phyloP scores from a whole-genome alignment of 2,113 vertebrate species.

The Oceanodroma tethys region DNA sequence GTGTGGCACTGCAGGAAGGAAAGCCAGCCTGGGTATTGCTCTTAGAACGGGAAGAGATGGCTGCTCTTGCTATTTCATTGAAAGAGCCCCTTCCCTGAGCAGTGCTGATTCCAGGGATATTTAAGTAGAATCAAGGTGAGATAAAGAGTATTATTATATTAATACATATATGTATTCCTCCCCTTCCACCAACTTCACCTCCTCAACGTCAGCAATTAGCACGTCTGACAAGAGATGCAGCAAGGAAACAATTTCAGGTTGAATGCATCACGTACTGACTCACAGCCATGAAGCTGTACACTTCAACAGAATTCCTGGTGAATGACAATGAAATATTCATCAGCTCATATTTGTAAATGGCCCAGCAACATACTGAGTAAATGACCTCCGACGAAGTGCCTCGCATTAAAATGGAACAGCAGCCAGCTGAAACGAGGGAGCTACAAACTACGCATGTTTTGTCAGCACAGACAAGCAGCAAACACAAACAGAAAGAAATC shows the following conservation, averaged over 20 bases:
- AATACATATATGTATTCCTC: neutral
- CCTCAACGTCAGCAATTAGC: neutral
- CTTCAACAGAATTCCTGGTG: conserved; percentile 51
- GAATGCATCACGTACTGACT: neutral
- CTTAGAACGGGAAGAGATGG: neutral
- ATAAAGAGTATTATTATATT: neutral
- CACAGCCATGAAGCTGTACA: conserved; percentile 6
- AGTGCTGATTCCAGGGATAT: neutral
- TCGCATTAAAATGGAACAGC: conserved; percentile 41
- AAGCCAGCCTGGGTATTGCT: neutral
- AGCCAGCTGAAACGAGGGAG: conserved; percentile 17
- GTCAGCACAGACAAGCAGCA: conserved; percentile 56
- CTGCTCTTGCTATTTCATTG: neutral
- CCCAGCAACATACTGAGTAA: conserved; percentile 46
- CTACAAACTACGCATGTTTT: conserved; percentile 53
- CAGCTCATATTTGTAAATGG: conserved; percentile 51
- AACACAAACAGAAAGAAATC: conserved; percentile 50
- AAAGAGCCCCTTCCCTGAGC: neutral
- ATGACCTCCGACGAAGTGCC: conserved; percentile 35
- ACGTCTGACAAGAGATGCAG: neutral
- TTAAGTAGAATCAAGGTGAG: neutral
- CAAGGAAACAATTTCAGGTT: neutral
- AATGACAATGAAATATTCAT: conserved; percentile 72
- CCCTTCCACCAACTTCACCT: neutral
- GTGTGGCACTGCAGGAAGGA: conserved; percentile 4